phyloP scores from a whole-genome alignment of 2,797 vertebrate genomes.

The Enoplosus armatus region DNA sequence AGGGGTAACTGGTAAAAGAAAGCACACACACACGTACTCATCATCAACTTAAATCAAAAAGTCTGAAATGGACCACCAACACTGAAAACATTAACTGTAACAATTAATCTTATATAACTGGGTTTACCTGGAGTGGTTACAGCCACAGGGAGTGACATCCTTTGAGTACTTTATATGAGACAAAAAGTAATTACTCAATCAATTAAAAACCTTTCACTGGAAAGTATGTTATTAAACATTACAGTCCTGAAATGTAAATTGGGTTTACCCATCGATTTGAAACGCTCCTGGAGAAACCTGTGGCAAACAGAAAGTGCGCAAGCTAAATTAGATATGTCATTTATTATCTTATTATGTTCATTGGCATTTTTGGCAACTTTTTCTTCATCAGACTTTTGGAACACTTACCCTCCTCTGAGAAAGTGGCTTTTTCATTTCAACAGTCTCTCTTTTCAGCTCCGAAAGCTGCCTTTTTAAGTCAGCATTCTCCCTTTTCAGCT shows the following conservation, averaged over 20 bases:
- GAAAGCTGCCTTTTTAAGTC: slow-evolving; percentile 87
- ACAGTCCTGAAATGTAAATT: not conserved
- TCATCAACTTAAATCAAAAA: not conserved
- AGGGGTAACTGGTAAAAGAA: slow-evolving; percentile 84
- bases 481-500: slow-evolving; percentile 87
- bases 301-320: slow-evolving; percentile 21
- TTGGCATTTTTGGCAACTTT: not conserved
- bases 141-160: slow-evolving; percentile 88
- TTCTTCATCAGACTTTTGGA: not conserved
- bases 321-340: not conserved
- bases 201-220: not conserved
- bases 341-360: not conserved
- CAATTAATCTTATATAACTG: slow-evolving; percentile 3
- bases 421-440: slow-evolving; percentile 89
- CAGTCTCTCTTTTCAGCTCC: slow-evolving; percentile 85
- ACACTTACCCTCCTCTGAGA: slow-evolving; percentile 87
- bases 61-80: not conserved
- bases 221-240: not conserved
- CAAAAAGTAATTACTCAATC: not conserved
- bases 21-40: slow-evolving; percentile 16
- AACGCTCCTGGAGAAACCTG: slow-evolving; percentile 81
- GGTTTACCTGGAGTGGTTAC: slow-evolving; percentile 89
- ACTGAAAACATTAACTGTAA: not conserved
- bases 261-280: slow-evolving; percentile 77
- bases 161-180: slow-evolving; percentile 77